Percentiles rank a stretch among this genome's conserved stretches.
phyloP scores from a whole-genome alignment of 2,797 vertebrate genomes.

The Hippopotamyrus pictus region DNA sequence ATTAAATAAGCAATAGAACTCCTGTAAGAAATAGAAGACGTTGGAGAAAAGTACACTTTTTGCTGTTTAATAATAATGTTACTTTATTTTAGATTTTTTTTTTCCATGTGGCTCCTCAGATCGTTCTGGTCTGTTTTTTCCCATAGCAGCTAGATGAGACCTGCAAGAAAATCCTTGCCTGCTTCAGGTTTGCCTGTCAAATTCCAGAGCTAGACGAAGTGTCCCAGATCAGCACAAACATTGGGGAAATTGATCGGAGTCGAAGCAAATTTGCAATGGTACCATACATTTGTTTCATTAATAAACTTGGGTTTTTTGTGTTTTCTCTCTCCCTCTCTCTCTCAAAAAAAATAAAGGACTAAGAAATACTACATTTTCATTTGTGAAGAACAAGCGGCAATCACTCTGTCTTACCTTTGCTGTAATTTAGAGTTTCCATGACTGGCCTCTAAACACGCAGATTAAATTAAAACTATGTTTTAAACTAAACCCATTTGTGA shows the following conservation, averaged over 20 bases:
- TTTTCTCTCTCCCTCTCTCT: not conserved
- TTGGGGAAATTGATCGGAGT: not conserved
- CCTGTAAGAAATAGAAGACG: not conserved
- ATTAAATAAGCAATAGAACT: not conserved
- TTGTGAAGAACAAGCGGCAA: not conserved
- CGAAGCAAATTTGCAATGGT: not conserved
- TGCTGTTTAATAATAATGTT: not conserved
- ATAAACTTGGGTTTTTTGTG: not conserved
- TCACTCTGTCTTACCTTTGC: not conserved
- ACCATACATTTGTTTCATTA: not conserved
- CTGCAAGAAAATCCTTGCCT: conserved; percentile 6
- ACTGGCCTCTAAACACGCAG: not conserved
- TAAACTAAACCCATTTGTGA: not conserved
- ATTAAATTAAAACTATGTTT: not conserved
- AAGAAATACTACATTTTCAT: not conserved
- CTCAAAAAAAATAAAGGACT: not conserved
- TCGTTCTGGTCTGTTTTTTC: not conserved
- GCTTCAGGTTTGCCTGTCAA: conserved; percentile 29
- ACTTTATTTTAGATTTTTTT: not conserved
- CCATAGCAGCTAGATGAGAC: not conserved
- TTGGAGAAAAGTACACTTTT: not conserved
- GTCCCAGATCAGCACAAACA: not conserved
- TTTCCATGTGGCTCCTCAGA: not conserved
- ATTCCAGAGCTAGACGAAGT: conserved; percentile 16
- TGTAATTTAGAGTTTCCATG: not conserved